A percentile compares a stretch with the other conserved stretches of the same genome.
Conservation (phyloP, 1,140 invertebrate genomes). For the Belonocnema kinseyi region DNA sequence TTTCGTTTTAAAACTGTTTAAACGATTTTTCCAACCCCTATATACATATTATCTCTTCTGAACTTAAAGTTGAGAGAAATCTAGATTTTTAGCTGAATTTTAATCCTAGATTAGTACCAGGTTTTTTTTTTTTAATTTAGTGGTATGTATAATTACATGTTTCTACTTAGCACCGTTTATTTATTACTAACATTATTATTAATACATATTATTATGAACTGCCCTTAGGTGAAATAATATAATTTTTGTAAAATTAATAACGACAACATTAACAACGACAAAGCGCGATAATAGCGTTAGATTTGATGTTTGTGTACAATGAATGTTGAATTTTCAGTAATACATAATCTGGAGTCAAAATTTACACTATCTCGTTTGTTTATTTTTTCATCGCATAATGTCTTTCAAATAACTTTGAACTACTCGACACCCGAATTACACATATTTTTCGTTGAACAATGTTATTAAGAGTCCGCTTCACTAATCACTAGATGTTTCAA, state of each 20-base stretch:
- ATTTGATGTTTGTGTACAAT: neutral
- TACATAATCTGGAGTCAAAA: neutral
- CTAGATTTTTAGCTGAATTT: too few species aligned
- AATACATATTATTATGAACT: neutral
- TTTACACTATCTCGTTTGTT: slow-evolving; percentile 19
- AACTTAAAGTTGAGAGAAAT: too few species aligned
- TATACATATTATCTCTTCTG: too few species aligned
- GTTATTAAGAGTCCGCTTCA: slow-evolving; percentile 14
- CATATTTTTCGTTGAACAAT: slow-evolving; percentile 5
- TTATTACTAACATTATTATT: slow-evolving; percentile 1
- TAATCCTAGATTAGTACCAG: too few species aligned
- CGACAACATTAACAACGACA: slow-evolving; percentile 9
- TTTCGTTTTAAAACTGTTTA: too few species aligned
- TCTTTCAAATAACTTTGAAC: neutral
- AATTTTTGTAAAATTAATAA: slow-evolving; percentile 6
- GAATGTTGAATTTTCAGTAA: neutral
- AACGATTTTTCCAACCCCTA: too few species aligned
- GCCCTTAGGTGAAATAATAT: slow-evolving; percentile 7
- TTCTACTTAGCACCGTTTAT: slow-evolving; percentile 2
- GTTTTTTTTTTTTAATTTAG: too few species aligned
- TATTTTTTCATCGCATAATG: neutral
- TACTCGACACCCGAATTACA: neutral
- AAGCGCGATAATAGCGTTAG: neutral
- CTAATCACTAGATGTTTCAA: neutral
- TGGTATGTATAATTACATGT: neutral